Conservation (phyloP, 2,113 vertebrate species). For the Tricholaema leucomelas region DNA sequence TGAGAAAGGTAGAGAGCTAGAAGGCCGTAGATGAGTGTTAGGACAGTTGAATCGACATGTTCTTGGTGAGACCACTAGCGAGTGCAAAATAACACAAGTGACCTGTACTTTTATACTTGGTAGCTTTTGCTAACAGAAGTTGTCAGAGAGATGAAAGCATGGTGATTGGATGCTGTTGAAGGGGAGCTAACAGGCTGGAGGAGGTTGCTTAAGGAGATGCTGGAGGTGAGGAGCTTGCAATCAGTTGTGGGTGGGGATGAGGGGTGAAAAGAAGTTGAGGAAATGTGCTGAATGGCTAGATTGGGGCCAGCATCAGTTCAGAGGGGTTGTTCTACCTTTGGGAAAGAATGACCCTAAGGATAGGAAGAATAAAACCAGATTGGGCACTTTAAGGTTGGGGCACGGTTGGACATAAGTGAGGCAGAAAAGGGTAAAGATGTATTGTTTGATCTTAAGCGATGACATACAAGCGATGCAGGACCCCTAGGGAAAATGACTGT, state of each 20-base stretch:
- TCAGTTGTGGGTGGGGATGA: neutral
- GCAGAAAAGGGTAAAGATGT: neutral
- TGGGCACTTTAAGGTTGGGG: neutral
- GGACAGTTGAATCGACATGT: neutral
- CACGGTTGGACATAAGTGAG: neutral
- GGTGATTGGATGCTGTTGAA: neutral
- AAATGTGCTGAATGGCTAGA: neutral
- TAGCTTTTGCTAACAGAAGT: neutral
- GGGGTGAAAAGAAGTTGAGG: neutral
- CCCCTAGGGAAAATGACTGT: neutral
- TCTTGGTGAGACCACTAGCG: neutral
- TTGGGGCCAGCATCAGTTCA: neutral
- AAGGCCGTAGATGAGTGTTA: neutral
- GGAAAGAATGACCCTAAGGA: neutral
- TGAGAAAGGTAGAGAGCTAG: neutral
- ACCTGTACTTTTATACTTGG: neutral
- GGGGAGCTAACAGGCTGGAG: neutral
- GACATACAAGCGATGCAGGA: rapidly evolving
- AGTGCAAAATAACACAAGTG: neutral
- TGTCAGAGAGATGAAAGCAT: neutral
- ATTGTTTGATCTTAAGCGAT: neutral
- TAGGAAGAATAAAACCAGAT: neutral
- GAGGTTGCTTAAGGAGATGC: neutral
- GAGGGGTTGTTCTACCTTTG: neutral
- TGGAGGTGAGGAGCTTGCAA: neutral